Evolutionary conservation across 2,797 vertebrate genomes (phyloP).

Genomic region (Notoglanidium macrostoma): DNA sequence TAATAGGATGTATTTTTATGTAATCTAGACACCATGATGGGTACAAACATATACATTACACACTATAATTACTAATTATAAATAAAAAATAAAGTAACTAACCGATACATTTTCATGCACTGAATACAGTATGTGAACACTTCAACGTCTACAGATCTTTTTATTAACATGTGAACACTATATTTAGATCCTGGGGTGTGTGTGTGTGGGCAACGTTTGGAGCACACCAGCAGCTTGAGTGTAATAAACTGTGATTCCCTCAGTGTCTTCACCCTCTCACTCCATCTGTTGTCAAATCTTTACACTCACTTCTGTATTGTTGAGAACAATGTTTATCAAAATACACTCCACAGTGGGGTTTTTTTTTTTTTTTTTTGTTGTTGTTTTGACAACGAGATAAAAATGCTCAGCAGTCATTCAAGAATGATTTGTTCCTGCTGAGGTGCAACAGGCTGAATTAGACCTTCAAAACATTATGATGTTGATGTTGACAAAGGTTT

Average conservation of each 20-base stretch:
- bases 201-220: constrained; percentile 23
- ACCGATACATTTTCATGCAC: not conserved
- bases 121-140: not conserved
- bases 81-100: not conserved
- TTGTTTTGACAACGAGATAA: constrained; percentile 20
- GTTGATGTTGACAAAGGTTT: not conserved
- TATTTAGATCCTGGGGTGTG: not conserved
- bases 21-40: not conserved
- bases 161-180: constrained; percentile 21
- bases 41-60: not conserved
- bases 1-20: not conserved
- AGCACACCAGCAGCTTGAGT: constrained; percentile 52
- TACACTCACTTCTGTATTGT: constrained; percentile 66
- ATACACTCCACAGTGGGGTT: constrained; percentile 37
- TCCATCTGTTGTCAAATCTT: constrained; percentile 65
- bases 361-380: constrained; percentile 58
- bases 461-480: not conserved
- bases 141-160: not conserved
- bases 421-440: not conserved
- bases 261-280: constrained; percentile 59
- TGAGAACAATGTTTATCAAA: constrained; percentile 71
- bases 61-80: not conserved
- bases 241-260: constrained; percentile 74
- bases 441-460: constrained; percentile 17
- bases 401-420: not conserved